Conservation (phyloP, 2,797 vertebrate genomes). For the Rhinella marina region DNA sequence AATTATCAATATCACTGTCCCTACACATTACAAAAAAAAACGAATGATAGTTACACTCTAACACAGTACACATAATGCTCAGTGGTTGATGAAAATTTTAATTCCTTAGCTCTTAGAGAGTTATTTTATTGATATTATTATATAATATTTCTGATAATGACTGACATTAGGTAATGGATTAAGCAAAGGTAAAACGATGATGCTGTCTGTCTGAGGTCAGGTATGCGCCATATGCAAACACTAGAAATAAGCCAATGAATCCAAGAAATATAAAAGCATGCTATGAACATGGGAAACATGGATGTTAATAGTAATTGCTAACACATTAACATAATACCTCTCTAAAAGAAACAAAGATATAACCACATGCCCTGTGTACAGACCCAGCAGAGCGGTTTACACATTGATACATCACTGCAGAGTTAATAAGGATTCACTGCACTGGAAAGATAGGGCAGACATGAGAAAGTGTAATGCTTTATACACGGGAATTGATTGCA, state of each 20-base stretch:
- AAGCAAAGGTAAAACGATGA: background rate
- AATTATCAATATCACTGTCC: too few relatives aligned
- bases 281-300: background rate
- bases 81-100: too few relatives aligned
- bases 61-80: too few relatives aligned
- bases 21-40: too few relatives aligned
- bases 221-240: background rate
- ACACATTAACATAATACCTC: background rate
- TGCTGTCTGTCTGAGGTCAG: background rate
- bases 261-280: background rate
- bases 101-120: background rate
- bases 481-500: slow-evolving; percentile 48
- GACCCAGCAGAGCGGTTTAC: slow-evolving; percentile 16
- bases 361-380: background rate
- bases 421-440: slow-evolving; percentile 53
- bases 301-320: slow-evolving; percentile 8
- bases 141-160: too few relatives aligned
- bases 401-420: slow-evolving; percentile 49
- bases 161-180: background rate
- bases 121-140: too few relatives aligned
- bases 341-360: background rate
- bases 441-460: slow-evolving; percentile 57
- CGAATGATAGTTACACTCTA: too few relatives aligned
- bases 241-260: background rate
- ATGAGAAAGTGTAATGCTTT: slow-evolving; percentile 57